Evolutionary conservation across 2,113 vertebrate species (phyloP), one percentile per base, ranked within the genome.

Genomic region (Poicephalus gulielmi): DNA sequence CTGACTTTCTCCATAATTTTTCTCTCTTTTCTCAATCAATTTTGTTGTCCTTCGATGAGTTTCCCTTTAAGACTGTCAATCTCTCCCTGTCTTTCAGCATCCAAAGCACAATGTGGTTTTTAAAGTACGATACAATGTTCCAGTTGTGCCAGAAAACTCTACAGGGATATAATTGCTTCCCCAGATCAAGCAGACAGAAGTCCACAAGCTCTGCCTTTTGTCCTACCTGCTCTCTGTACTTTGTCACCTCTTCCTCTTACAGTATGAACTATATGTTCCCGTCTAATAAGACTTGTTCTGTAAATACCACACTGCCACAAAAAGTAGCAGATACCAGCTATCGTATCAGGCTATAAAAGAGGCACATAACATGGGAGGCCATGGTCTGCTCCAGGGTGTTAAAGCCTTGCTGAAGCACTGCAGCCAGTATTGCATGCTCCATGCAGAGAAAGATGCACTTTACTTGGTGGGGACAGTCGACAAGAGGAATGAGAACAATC

Each of bases 11-110:
- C 77, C 49, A n/a, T 7, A 17, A 15, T 37, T 62, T 83, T 74
- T 85, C 20, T 68, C 33, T 92, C 27, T 83, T 37, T 91, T 79
- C 67, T 83, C 86, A 70, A 84, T 78, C 3, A 44, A 81, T 88
- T 75, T 82, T 73, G 17, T 83, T 88, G 44, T 84, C 77, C 66
- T 95, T 92, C 7, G 0, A 7, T 69, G 44, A 84, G 46, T 52
- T 89, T 94, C 57, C 67, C 62, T 88, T 83, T 84, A 86, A 79
- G 68, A 33, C 66, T 88, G 27, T 81, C 84, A 93, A 33, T 86
- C 60, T 92, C 14, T 78, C 39, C 64, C 55, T 88, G 64, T 27
- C 60, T 96, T 93, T 86, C 74, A 92, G 53, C 49, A 57, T 52
- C n/a, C 19, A 44, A 83, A 93, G 76, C 68, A 79, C 52, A 66